These are phyloP conservation scores for Euproctis similis DNA, from an alignment of 2,888 invertebrate genomes.

Conservation along the genomic window DNA sequence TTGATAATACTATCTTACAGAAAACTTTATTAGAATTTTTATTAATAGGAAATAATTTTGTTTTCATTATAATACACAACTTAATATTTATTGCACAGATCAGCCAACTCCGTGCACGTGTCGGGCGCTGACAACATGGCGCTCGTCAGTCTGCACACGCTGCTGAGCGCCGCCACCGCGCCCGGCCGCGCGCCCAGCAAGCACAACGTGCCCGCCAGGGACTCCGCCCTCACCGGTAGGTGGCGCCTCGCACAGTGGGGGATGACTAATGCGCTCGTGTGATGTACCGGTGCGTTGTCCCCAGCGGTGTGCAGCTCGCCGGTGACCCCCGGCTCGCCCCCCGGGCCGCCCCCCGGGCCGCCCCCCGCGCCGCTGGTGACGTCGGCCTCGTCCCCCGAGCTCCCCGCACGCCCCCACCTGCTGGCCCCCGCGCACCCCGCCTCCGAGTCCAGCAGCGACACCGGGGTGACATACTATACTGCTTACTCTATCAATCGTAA, in stretches of 20 bases:
- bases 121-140: conserved; percentile 54
- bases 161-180: conserved; percentile 49
- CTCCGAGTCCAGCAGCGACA: conserved; percentile 65
- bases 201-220: conserved; percentile 41
- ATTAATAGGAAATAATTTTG: too few relatives aligned
- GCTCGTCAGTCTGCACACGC: conserved; percentile 60
- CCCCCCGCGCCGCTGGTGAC: conserved; percentile 38
- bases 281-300: too few relatives aligned
- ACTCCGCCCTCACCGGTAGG: conserved; percentile 41
- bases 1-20: too few relatives aligned
- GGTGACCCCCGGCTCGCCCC: conserved; percentile 32
- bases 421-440: conserved; percentile 20
- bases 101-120: conserved; percentile 49
- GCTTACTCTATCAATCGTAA: too few relatives aligned
- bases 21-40: too few relatives aligned
- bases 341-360: conserved; percentile 18
- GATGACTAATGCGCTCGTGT: too few relatives aligned
- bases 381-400: conserved; percentile 68
- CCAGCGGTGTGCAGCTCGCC: conserved; percentile 53
- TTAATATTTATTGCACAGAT: too few relatives aligned
- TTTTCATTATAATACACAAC: too few relatives aligned
- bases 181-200: conserved; percentile 35
- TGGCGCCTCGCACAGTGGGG: too few relatives aligned
- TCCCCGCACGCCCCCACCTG: conserved; percentile 28
- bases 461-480: conserved; percentile 26